phyloP scores from a whole-genome alignment of 2,113 vertebrate species.

The Lycocorax pyrrhopterus region DNA sequence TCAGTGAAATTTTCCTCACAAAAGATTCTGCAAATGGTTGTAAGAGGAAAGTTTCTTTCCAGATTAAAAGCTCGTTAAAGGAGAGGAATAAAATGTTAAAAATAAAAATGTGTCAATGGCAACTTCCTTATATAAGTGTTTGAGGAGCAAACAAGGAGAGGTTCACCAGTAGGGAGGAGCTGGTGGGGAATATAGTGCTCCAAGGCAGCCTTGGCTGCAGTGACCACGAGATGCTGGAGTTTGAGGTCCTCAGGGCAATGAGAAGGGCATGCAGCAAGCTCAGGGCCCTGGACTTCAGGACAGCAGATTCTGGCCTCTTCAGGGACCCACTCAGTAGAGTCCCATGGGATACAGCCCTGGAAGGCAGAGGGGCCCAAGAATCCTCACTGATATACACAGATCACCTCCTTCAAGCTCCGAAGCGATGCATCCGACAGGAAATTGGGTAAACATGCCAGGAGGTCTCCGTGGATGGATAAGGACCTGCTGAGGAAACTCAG shows the following conservation, averaged over 20 bases:
- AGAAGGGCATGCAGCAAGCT: not conserved
- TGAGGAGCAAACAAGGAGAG: not conserved
- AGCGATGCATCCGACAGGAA: accelerated
- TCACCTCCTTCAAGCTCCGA: not conserved
- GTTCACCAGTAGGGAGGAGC: too few species aligned
- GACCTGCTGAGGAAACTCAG: not conserved
- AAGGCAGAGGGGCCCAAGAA: not conserved
- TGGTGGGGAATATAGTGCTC: not conserved
- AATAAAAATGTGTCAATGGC: not conserved
- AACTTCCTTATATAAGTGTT: not conserved
- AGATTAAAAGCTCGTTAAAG: not conserved
- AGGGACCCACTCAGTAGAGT: not conserved
- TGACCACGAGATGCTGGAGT: not conserved
- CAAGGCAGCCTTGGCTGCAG: not conserved
- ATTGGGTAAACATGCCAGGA: accelerated
- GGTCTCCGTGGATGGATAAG: accelerated
- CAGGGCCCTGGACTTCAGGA: not conserved
- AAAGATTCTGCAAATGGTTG: not conserved
- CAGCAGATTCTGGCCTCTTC: not conserved
- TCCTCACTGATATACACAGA: not conserved
- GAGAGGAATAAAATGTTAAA: not conserved
- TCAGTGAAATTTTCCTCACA: not conserved
- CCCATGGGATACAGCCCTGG: not conserved
- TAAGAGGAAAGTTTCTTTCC: not conserved
- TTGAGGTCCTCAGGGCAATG: too few species aligned